Evolutionary conservation across 2,113 vertebrate genomes (phyloP).

Genomic region (Solenodon paradoxus): DNA sequence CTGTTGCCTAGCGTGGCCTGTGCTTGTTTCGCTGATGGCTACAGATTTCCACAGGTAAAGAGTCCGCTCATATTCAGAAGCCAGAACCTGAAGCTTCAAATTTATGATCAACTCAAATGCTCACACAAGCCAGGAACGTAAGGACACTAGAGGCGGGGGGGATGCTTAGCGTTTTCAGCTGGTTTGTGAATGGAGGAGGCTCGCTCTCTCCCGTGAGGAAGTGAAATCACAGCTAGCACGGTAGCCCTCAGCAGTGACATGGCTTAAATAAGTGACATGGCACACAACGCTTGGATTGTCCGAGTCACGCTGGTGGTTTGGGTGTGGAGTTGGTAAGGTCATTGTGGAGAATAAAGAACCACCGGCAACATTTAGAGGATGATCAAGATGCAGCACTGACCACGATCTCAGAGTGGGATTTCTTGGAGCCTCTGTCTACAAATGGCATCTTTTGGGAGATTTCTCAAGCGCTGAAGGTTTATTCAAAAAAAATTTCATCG

Average conservation of each 20-base stretch:
- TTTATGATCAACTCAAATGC: neutral
- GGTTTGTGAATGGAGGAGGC: neutral
- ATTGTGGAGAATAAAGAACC: neutral
- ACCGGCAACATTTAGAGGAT: neutral
- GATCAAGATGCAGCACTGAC: neutral
- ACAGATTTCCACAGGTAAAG: neutral
- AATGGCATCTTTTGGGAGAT: neutral
- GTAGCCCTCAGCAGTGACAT: too few relatives aligned
- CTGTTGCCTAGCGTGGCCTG: neutral
- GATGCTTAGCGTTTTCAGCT: neutral
- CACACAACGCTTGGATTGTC: neutral
- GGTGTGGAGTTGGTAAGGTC: neutral
- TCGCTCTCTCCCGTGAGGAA: neutral
- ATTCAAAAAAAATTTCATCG: neutral
- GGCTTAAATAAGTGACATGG: neutral
- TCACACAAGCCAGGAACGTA: neutral
- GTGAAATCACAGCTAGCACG: neutral
- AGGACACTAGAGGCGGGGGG: neutral
- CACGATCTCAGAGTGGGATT: neutral
- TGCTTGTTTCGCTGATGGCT: neutral
- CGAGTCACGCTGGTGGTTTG: neutral
- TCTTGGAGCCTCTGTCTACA: neutral
- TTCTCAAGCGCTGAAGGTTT: neutral
- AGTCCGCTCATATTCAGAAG: neutral
- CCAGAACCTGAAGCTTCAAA: neutral